Evolutionary conservation across 1,140 invertebrate genomes (phyloP).

Genomic region (Heterodera schachtii): DNA sequence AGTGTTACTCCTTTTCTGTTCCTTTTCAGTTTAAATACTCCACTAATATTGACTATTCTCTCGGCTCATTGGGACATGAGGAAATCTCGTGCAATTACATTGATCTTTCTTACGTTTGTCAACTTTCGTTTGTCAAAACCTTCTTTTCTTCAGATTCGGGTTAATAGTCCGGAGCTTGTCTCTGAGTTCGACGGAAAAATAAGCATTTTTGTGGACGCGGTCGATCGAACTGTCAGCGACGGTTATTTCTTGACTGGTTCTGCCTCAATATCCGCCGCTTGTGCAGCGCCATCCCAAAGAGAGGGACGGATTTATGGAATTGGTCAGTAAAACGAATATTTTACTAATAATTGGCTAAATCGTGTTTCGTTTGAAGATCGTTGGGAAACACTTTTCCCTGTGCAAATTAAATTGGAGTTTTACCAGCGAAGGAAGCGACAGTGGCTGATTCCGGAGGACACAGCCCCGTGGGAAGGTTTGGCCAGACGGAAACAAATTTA

Average conservation of each 20-base stretch:
- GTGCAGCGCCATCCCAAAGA: conserved; percentile 28
- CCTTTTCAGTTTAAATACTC: conserved; percentile 44
- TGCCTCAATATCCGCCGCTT: conserved; percentile 28
- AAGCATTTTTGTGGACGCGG: conserved; percentile 25
- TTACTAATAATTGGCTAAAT: neutral
- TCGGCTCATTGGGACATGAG: conserved; percentile 50
- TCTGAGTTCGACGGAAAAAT: conserved; percentile 49
- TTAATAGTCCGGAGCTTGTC: conserved; percentile 53
- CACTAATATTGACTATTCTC: conserved; percentile 47
- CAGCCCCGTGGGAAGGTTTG: conserved; percentile 48
- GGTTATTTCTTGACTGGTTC: conserved; percentile 40
- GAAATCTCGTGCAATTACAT: conserved; percentile 52
- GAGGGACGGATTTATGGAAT: conserved; percentile 43
- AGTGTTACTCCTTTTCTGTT: no score
- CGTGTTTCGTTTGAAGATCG: conserved; percentile 36
- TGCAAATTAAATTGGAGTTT: conserved; percentile 51
- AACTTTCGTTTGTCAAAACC: conserved; percentile 14
- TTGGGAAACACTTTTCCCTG: conserved; percentile 48
- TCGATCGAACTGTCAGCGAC: conserved; percentile 25
- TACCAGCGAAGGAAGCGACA: conserved; percentile 52
- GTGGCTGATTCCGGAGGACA: conserved; percentile 53
- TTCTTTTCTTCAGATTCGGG: conserved; percentile 46
- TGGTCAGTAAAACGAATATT: conserved; percentile 13
- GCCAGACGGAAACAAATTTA: neutral
- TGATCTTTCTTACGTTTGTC: conserved; percentile 53